These are phyloP conservation scores for Drosophila erecta DNA, from an alignment of 1,140 invertebrate genomes.

Conservation along the genomic window DNA sequence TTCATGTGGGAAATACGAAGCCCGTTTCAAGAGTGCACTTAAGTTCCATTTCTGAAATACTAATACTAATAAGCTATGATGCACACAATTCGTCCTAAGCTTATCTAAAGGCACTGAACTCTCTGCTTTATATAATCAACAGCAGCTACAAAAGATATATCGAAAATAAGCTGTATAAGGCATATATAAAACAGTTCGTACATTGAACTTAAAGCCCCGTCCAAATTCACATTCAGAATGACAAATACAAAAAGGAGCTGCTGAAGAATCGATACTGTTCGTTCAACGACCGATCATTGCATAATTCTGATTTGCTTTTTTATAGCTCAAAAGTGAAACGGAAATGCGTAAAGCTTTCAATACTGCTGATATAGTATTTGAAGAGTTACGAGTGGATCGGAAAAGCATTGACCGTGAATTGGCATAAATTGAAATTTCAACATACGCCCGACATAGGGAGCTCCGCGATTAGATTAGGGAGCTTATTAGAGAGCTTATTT, in stretches of 20 bases:
- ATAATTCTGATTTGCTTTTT: slow-evolving; percentile 53
- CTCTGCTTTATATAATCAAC: background rate
- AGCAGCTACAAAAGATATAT: slow-evolving; percentile 14
- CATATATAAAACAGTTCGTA: slow-evolving; percentile 29
- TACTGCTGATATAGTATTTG: slow-evolving; percentile 3
- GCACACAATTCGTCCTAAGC: slow-evolving; percentile 29
- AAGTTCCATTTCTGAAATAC: background rate
- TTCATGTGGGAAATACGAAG: background rate
- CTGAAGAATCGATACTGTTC: slow-evolving; percentile 15
- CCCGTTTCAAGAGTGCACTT: slow-evolving; percentile 3
- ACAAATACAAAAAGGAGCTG: slow-evolving; percentile 31
- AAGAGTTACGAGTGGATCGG: slow-evolving; percentile 25
- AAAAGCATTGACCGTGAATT: slow-evolving; percentile 77
- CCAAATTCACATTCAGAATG: slow-evolving; percentile 28
- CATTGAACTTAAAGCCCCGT: slow-evolving; percentile 41
- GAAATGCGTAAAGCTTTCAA: slow-evolving; percentile 55
- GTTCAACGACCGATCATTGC: slow-evolving; percentile 74
- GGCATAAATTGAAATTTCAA: slow-evolving; percentile 56
- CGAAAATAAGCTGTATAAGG: slow-evolving; percentile 11
- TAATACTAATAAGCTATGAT: slow-evolving; percentile 3
- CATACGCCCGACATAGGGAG: slow-evolving; percentile 21
- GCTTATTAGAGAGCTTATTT: slow-evolving; percentile 25
- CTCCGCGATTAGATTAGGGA: slow-evolving; percentile 58
- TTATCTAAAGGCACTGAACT: slow-evolving; percentile 44
- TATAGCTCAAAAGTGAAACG: slow-evolving; percentile 38